phyloP scores from a whole-genome alignment of 2,113 vertebrate genomes.

The Garra rufa region DNA sequence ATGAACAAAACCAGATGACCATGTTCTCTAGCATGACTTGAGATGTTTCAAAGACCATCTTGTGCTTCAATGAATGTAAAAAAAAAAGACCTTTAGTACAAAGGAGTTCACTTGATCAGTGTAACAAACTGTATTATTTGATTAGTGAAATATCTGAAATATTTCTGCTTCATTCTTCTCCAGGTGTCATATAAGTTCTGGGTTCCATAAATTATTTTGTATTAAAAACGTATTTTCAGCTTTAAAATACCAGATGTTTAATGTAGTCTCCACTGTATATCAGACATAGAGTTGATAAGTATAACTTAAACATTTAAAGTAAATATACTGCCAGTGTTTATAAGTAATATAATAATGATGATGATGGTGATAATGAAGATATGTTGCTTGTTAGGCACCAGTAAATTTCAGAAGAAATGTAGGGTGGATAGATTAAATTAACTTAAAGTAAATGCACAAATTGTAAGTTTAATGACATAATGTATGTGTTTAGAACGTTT shows the following conservation, averaged over 20 bases:
- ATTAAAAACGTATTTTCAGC: not conserved
- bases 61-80: not conserved
- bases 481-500: not conserved
- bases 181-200: not conserved
- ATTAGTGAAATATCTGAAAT: not conserved
- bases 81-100: not conserved
- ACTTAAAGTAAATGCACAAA: not conserved
- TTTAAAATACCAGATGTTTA: not conserved
- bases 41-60: not conserved
- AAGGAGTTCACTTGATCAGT: slow-evolving; percentile 7
- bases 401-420: not conserved
- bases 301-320: not conserved
- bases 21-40: not conserved
- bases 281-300: not conserved
- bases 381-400: not conserved
- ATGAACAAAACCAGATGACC: not conserved
- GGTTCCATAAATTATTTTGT: not conserved
- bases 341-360: not conserved
- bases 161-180: not conserved
- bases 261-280: not conserved
- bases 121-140: not conserved
- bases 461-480: not conserved
- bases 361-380: not conserved
- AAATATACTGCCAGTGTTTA: not conserved
- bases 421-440: not conserved